Percentiles rank a stretch among this genome's conserved stretches.
Conservation (phyloP, 2,888 invertebrate species). For the Acanthacorydalis orientalis region DNA sequence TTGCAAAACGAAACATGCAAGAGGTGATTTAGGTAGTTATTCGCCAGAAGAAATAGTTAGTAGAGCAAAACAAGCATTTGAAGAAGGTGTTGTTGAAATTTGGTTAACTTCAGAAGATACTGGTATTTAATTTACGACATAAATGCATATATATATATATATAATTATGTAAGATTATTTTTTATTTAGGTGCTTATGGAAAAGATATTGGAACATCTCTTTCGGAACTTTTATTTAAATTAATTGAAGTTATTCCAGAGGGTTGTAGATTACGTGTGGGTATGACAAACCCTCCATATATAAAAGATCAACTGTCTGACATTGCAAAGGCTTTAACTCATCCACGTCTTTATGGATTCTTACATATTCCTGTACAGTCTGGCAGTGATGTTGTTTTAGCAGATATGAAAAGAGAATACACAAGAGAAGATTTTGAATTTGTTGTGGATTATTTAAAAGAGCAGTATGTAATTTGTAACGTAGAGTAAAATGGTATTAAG, state of each 20-base stretch:
- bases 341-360: slow-evolving; percentile 83
- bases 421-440: slow-evolving; percentile 68
- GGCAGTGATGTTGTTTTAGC: slow-evolving; percentile 88
- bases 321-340: slow-evolving; percentile 75
- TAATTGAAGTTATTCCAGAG: slow-evolving; percentile 63
- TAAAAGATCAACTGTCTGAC: slow-evolving; percentile 82
- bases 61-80: slow-evolving; percentile 70
- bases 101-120: slow-evolving; percentile 98
- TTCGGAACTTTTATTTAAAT: slow-evolving; percentile 66
- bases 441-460: slow-evolving; percentile 72
- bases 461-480: slow-evolving; percentile 30
- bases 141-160: not conserved
- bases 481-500: too few relatives aligned
- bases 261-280: slow-evolving; percentile 75
- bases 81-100: slow-evolving; percentile 87
- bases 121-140: slow-evolving; percentile 23
- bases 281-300: slow-evolving; percentile 99
- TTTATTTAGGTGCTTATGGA: slow-evolving; percentile 62
- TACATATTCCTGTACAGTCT: slow-evolving; percentile 95
- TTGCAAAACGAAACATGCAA: slow-evolving; percentile 94
- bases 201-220: slow-evolving; percentile 80
- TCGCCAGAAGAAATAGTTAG: slow-evolving; percentile 76
- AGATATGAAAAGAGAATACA: slow-evolving; percentile 95
- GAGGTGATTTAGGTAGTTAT: slow-evolving; percentile 94
- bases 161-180: not conserved